phyloP scores from a whole-genome alignment of 2,113 vertebrate genomes.

The Hemiscyllium ocellatum region DNA sequence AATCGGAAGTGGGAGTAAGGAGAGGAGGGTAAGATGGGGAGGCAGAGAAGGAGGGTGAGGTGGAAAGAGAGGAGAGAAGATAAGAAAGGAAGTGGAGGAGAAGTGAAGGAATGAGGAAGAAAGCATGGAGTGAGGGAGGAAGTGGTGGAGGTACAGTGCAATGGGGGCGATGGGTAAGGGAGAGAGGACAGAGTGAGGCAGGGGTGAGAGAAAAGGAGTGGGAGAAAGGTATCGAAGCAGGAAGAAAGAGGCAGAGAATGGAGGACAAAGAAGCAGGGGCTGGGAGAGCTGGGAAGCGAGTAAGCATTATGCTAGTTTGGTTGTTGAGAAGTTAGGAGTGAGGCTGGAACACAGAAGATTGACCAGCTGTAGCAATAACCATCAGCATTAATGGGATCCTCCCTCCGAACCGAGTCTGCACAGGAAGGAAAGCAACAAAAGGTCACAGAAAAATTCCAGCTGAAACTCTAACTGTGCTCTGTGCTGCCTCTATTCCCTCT shows the following conservation, averaged over 20 bases:
- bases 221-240: neutral
- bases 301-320: neutral
- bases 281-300: too few relatives aligned
- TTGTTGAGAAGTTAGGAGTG: neutral
- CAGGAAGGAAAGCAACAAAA: constrained; percentile 26
- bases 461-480: constrained; percentile 20
- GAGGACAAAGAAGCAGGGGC: neutral
- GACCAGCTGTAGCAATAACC: constrained; percentile 28
- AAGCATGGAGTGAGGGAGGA: neutral
- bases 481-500: neutral
- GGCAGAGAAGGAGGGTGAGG: too few relatives aligned
- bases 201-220: neutral
- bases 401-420: constrained; percentile 5
- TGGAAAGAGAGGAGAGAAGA: neutral
- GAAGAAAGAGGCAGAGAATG: neutral
- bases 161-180: constrained; percentile 40
- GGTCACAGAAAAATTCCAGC: constrained; percentile 30
- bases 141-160: too few relatives aligned
- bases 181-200: neutral
- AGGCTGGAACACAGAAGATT: constrained; percentile 4
- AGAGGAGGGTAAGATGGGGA: neutral
- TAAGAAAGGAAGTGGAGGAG: too few relatives aligned
- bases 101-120: too few relatives aligned
- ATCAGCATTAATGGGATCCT: constrained; percentile 23
- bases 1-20: too few relatives aligned